Evolutionary conservation across 35 echinoderm and acorn worm genomes (phyloP), one percentile per base, ranked within the genome.

Genomic region (Nesometra sesokonis): DNA sequence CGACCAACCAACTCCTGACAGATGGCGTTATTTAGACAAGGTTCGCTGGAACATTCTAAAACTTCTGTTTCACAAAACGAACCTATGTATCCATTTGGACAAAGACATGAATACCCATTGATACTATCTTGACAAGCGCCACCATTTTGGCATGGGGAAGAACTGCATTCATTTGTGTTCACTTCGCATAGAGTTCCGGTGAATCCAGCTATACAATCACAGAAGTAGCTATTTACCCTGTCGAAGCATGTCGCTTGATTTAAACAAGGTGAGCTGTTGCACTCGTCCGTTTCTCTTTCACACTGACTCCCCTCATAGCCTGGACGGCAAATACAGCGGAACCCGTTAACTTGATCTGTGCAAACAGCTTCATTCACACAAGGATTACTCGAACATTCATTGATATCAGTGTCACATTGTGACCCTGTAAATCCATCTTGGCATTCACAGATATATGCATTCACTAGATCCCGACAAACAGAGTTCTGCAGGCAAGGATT

Each of bases 21-120:
- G 81, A 38, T 30, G 19, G 34, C 81, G 4, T 29, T 29, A 37
- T 83, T 34, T 83, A 27, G 33, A 30, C 81, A 83, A 0, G 81
- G 81, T 7, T 30, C 38, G 34, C 34, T 35, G 8, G 11, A 5
- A n/a, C 81, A 83, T 11, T 83, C 37, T 17, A 37, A 30, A 23
- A 83, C 17, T 9, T 83, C 37, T 30, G 34, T 83, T 15, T 35
- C 9, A 30, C 81, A 83, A 21, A 38, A 37, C n/a, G 34, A 37
- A 5, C 81, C 81, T 13, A 83, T 30, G 27, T 37, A 83, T 34
- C 81, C 81, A 34, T 13, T 35, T 37, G 34, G 32, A 83, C 81
- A 83, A 23, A 83, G 35, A 39, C 81, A 83, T 5, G 81, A 35
- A 23, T 38, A 39, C 34, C 38, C 81, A 37, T 83, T 83, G 81